Evolutionary conservation across 1,140 invertebrate species (phyloP).

Genomic region (Calephelis nemesis): DNA sequence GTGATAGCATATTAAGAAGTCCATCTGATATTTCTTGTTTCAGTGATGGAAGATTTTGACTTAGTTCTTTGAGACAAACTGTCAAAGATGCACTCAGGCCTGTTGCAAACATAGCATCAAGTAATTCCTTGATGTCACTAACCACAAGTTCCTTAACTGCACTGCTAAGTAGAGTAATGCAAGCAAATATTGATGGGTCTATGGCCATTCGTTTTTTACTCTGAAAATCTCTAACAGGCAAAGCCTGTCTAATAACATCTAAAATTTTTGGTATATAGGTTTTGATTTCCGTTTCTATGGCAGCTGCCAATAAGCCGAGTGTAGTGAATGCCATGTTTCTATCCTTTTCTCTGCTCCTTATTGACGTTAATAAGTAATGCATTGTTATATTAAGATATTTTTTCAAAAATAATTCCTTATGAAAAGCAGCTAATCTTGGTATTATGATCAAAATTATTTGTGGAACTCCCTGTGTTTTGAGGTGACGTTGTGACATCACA

Average conservation of each 20-base stretch:
- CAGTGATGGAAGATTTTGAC: conserved; percentile 91
- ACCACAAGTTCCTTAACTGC: conserved; percentile 89
- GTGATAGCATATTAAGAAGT: conserved; percentile 90
- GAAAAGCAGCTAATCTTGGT: conserved; percentile 96
- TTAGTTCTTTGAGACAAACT: conserved; percentile 93
- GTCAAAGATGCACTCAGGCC: conserved; percentile 94
- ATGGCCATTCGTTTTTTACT: conserved; percentile 86
- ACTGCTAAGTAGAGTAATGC: conserved; percentile 94
- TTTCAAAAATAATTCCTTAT: conserved; percentile 88
- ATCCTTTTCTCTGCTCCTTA: conserved; percentile 90
- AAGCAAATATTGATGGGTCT: conserved; percentile 95
- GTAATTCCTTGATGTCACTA: conserved; percentile 89
- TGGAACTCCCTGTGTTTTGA: conserved; percentile 90
- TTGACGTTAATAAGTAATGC: conserved; percentile 86
- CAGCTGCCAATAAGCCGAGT: conserved; percentile 93
- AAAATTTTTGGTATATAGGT: conserved; percentile 91
- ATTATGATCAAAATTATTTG: conserved; percentile 92
- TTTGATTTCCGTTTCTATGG: conserved; percentile 91
- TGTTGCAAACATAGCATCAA: conserved; percentile 95
- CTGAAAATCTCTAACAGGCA: conserved; percentile 89
- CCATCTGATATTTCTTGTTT: conserved; percentile 96
- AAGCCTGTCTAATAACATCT: conserved; percentile 88
- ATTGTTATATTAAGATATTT: conserved; percentile 90
- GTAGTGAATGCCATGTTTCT: conserved; percentile 92
- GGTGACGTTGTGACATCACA: conserved; percentile 88